Percentiles rank a stretch among this genome's conserved stretches.
Conservation (phyloP, 2,797 vertebrate species). For the Danio aesculapii region DNA sequence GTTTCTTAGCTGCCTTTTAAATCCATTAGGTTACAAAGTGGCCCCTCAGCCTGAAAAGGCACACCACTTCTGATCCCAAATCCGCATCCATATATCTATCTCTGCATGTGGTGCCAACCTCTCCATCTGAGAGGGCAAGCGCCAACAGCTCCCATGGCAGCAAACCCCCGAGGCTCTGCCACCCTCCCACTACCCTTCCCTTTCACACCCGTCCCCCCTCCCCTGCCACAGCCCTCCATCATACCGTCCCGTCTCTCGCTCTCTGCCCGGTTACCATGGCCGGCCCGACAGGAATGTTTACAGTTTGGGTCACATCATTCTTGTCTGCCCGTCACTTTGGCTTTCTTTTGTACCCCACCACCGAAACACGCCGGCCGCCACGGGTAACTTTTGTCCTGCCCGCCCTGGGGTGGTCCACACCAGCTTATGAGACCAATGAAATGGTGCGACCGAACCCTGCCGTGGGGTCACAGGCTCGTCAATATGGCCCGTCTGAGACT, state of each 20-base stretch:
- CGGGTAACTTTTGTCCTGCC: constrained; percentile 60
- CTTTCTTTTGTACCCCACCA: constrained; percentile 41
- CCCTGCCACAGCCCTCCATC: constrained; percentile 20
- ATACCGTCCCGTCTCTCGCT: constrained; percentile 30
- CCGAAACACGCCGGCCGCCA: constrained; percentile 30
- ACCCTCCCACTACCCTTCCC: constrained; percentile 63
- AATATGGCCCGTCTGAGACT: constrained; percentile 48
- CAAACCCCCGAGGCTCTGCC: constrained; percentile 51
- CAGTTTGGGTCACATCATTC: constrained; percentile 76
- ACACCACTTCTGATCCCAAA: neutral
- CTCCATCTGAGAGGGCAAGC: constrained; percentile 67
- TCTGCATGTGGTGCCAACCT: constrained; percentile 56
- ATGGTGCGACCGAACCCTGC: constrained; percentile 52
- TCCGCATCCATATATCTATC: neutral
- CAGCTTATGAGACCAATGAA: constrained; percentile 47
- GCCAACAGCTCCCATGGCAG: constrained; percentile 70
- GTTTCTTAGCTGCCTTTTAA: neutral
- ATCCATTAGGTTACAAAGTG: neutral
- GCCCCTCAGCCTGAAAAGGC: constrained; percentile 7
- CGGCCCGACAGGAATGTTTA: constrained; percentile 80
- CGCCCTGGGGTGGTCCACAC: constrained; percentile 50
- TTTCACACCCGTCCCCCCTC: constrained; percentile 10
- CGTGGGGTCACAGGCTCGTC: constrained; percentile 58
- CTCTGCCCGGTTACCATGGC: constrained; percentile 42
- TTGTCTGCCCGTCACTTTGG: constrained; percentile 37